Evolutionary conservation across 1,140 invertebrate genomes (phyloP).

Genomic region (Bombus sylvicola): DNA sequence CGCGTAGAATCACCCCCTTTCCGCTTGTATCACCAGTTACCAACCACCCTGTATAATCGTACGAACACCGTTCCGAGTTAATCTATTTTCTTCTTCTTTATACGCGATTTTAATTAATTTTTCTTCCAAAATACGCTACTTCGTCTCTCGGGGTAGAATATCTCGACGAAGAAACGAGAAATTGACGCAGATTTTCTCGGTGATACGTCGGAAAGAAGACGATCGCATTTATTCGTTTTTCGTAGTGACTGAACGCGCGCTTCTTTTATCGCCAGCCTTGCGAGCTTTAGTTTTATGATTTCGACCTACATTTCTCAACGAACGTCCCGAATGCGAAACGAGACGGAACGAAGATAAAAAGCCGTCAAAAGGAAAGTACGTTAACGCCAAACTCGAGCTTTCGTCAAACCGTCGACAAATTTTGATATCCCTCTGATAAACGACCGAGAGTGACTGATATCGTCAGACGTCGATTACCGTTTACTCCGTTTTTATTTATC

Average conservation of each 20-base stretch:
- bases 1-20: too few species aligned
- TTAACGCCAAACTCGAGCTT: not conserved
- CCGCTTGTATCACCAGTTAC: too few species aligned
- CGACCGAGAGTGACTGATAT: not conserved
- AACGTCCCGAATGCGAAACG: constrained; percentile 32
- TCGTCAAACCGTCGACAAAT: not conserved
- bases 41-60: too few species aligned
- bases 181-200: constrained; percentile 1
- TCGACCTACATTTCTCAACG: constrained; percentile 38
- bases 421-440: not conserved
- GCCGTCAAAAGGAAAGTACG: not conserved
- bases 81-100: too few species aligned
- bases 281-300: constrained; percentile 46
- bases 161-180: not conserved
- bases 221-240: constrained; percentile 1
- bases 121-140: too few species aligned
- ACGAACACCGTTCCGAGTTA: too few species aligned
- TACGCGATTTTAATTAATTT: not conserved
- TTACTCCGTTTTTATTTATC: not conserved
- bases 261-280: not conserved
- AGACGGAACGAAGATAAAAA: constrained; percentile 48
- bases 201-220: constrained; percentile 1
- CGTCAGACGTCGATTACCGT: not conserved
- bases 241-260: not conserved
- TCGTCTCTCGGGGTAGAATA: not conserved